Evolutionary conservation across 2,113 vertebrate species (phyloP).

Genomic region (Oncorhynchus gorbuscha): DNA sequence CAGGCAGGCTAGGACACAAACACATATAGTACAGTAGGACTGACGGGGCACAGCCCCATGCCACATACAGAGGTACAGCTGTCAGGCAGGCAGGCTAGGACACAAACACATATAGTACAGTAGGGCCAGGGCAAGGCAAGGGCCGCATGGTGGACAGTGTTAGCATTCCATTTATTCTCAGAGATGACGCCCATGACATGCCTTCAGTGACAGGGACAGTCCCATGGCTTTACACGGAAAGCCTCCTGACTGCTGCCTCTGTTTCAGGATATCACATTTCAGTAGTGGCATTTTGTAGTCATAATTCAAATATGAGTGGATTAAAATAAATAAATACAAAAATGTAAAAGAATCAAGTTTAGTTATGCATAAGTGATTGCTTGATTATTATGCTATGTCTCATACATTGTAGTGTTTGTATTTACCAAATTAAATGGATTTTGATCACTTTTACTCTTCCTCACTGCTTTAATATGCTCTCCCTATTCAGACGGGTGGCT

Average conservation of each 20-base stretch:
- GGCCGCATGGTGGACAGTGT: too few species aligned
- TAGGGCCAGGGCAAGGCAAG: too few species aligned
- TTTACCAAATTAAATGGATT: not conserved
- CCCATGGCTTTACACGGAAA: conserved; percentile 11
- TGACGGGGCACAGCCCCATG: too few species aligned
- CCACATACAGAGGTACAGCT: too few species aligned
- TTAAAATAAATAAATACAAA: conserved; percentile 39
- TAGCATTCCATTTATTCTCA: too few species aligned
- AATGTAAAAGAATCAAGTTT: conserved; percentile 28
- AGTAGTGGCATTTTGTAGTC: conserved; percentile 34
- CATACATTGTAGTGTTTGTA: not conserved
- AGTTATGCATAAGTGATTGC: conserved; percentile 14
- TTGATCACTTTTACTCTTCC: not conserved
- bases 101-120: conserved; percentile 15
- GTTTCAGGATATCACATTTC: conserved; percentile 12
- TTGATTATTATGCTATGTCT: not conserved
- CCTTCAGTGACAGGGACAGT: conserved; percentile 10
- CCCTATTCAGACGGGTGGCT: not conserved
- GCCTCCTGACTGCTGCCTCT: conserved; percentile 15
- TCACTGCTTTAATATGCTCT: not conserved
- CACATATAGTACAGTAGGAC: too few species aligned
- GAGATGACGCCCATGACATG: not conserved
- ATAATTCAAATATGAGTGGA: conserved; percentile 47
- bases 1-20: too few species aligned
- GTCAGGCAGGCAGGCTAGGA: not conserved